Percentiles rank a stretch among this genome's conserved stretches.
Evolutionary conservation across 2,797 vertebrate genomes (phyloP).

Genomic region (Fundulus diaphanus): DNA sequence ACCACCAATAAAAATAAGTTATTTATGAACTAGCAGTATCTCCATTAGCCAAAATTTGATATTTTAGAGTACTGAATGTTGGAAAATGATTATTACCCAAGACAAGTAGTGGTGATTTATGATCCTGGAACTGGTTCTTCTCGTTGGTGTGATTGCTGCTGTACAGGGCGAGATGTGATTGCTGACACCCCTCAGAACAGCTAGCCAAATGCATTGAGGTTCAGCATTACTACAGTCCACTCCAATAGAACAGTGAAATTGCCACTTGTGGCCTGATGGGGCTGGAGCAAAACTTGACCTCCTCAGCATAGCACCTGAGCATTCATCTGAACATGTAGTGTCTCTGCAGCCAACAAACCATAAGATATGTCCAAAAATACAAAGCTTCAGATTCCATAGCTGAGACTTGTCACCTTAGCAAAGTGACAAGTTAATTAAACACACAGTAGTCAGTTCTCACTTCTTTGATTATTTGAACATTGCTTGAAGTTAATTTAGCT

Average conservation of each 20-base stretch:
- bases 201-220: conserved; percentile 93
- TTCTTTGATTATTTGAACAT: neutral
- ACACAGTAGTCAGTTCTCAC: neutral
- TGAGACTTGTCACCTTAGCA: neutral
- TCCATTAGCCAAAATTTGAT: neutral
- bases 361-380: neutral
- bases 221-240: conserved; percentile 92
- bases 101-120: conserved; percentile 53
- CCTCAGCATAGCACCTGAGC: conserved; percentile 58
- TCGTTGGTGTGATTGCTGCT: conserved; percentile 39
- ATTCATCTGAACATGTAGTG: conserved; percentile 9
- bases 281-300: conserved; percentile 61
- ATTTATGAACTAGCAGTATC: neutral
- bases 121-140: conserved; percentile 50
- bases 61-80: neutral
- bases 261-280: conserved; percentile 81
- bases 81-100: conserved; percentile 66
- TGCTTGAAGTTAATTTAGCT: conserved; percentile 5
- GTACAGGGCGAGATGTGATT: conserved; percentile 43
- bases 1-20: neutral
- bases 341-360: neutral
- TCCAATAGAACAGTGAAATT: conserved; percentile 87
- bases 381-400: conserved; percentile 8
- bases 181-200: conserved; percentile 74
- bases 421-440: too few species aligned